Base-by-base conservation (phyloP, 2,888 invertebrate species). In the Allacma fusca region DNA sequence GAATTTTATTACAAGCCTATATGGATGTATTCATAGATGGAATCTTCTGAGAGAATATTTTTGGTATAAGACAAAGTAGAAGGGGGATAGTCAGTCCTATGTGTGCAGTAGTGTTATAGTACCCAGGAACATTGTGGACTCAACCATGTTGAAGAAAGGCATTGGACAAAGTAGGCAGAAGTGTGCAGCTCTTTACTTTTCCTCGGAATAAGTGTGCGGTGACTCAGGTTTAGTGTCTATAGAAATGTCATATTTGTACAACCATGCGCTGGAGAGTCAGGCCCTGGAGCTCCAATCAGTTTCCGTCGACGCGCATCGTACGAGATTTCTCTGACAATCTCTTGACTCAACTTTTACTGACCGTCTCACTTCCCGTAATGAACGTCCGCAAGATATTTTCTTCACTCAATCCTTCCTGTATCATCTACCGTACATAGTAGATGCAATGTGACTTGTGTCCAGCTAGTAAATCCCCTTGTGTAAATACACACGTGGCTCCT, bases 231-330 rank as follows among this genome's bases (percentile, higher is more conserved):
- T 26, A 26, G 59, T 50, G 75, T 67, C 75, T 75, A 75, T 74
- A 77, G 77, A 77, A 79, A 77, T 79, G 79, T 77, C 77, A 78
- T 79, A 79, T 79, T 79, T 79, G 77, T 78, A 79, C 77, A 79
- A 77, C 79, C 79, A 79, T 79, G 79, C 79, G 79, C 77, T 77
- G 71, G 73, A 77, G 77, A 79, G 16, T 62, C 50, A 73, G 69
- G 40, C 74, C 79, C 77, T 50, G 67, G 29, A 78, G 79, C 79
- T 67, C 79, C 79, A 79, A 79, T 79, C 79, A 78, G 75, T 79
- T 79, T 75, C 79, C 68, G 79, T 74, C 77, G 69, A 77, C 77
- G 79, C 79, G 79, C 71, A 78, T 78, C 73, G 67, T 78, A 73
- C 29, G 72, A 78, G 78, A 78, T 78, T 78, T 78, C 74, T 44